A percentile compares a stretch with the other conserved stretches of the same genome.
phyloP scores from a whole-genome alignment of 2,888 invertebrate genomes.

The Eubasilissa splendida region DNA sequence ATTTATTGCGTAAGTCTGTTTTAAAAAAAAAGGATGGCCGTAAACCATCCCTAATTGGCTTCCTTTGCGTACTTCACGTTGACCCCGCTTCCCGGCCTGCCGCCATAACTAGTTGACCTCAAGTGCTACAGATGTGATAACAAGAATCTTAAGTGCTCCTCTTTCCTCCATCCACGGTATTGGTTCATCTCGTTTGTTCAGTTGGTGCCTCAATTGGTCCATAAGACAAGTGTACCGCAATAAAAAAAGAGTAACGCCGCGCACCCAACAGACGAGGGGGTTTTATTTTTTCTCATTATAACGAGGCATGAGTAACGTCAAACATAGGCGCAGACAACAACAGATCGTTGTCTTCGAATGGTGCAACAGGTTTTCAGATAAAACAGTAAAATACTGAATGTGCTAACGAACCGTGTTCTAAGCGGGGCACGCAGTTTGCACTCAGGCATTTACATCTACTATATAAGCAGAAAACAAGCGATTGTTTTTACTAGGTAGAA shows the following conservation, averaged over 20 bases:
- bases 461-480: too few species aligned
- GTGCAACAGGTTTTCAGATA: too few species aligned
- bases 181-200: background rate
- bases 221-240: background rate
- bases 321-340: too few species aligned
- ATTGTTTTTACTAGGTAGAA: too few species aligned
- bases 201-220: background rate
- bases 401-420: too few species aligned
- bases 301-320: too few species aligned
- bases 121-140: conserved; percentile 30
- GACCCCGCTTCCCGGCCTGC: conserved; percentile 14
- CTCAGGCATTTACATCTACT: too few species aligned
- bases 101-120: conserved; percentile 28
- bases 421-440: too few species aligned
- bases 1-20: conserved; percentile 21
- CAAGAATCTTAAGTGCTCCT: conserved; percentile 21
- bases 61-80: background rate
- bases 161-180: background rate
- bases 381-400: too few species aligned
- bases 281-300: conserved; percentile 1
- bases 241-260: background rate
- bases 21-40: background rate
- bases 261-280: background rate
- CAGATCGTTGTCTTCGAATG: too few species aligned
- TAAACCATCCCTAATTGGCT: conserved; percentile 37